Percentiles rank a stretch among this genome's conserved stretches.
Conservation (phyloP, 2,797 vertebrate genomes). For the Coluber constrictor region DNA sequence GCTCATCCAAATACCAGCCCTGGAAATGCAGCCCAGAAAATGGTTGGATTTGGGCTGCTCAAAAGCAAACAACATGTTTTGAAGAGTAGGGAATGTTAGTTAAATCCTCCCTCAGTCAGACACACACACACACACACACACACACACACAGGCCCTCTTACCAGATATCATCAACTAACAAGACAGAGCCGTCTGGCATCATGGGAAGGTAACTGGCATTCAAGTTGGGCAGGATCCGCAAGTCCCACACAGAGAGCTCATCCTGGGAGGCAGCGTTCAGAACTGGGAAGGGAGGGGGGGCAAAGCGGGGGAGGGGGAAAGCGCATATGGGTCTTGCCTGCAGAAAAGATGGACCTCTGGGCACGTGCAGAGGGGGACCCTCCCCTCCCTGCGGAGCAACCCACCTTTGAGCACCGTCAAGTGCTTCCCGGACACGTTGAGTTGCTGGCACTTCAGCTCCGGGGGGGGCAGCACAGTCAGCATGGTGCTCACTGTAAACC, state of each 20-base stretch:
- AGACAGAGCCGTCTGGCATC: constrained; percentile 93
- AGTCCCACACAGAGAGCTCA: constrained; percentile 83
- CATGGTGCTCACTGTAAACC: constrained; percentile 83
- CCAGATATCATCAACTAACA: constrained; percentile 93
- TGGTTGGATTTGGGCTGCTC: background rate
- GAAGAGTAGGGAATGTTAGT: background rate
- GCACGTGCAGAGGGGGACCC: background rate
- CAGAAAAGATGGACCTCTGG: no score
- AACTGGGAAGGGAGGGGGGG: constrained; percentile 66
- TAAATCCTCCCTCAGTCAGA: background rate
- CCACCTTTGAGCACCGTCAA: constrained; percentile 88
- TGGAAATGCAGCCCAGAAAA: background rate
- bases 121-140: no score
- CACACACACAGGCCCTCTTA: constrained; percentile 54
- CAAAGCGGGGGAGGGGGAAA: accelerated
- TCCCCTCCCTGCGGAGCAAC: background rate
- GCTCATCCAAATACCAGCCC: background rate
- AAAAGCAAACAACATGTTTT: background rate
- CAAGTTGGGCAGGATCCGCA: constrained; percentile 87
- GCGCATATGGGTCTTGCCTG: background rate
- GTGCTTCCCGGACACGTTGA: constrained; percentile 88
- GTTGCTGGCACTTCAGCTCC: constrained; percentile 86
- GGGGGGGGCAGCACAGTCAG: constrained; percentile 90
- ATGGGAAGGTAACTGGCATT: constrained; percentile 92
- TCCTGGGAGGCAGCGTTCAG: constrained; percentile 89